Base-by-base conservation (phyloP, 2,888 invertebrate species). In the Tenthredo distinguenda region DNA sequence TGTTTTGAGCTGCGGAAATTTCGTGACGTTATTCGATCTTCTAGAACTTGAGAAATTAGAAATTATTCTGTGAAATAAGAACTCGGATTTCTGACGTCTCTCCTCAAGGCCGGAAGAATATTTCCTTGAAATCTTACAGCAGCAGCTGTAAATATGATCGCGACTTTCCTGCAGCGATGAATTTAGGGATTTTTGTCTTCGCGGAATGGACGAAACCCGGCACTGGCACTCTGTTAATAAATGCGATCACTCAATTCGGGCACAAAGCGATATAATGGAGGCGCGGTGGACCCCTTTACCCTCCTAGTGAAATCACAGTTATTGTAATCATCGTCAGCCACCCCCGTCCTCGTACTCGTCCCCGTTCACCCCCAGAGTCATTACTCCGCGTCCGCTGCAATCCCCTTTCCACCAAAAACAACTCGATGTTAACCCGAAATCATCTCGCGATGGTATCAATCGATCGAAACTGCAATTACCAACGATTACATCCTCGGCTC, bases 401-500 rank as follows among this genome's bases (percentile, higher is more conserved):
- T 88, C 91, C 91, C 90, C 91, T 88, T 88, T 90, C 84, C 86
- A 86, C 84, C 85, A 88, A 91, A 93, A 93, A 93, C 92, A 93
- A 93, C 92, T 93, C 91, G 89, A 91, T 91, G 93, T 93, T 92
- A 93, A 93, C 93, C 93, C 93, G 92, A 93, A 93, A 93, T 93
- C 93, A 93, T 93, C 91, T 90, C 89, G 82, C 81, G 89, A 88
- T 87, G 83, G 83, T 68, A 81, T 81, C 81, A 81, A 81, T 81
- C 81, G 81, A 83, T 83, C 83, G 68, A 83, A 83, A 62, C 81
- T 81, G 62, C 62, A 81, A 81, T 81, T 81, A 62, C 81, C 62
- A 81, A 40, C 40, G 62, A 62, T 81, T 34, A 62, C 81, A 31
- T 62, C 15, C 79, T 31, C 21, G 47, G 50, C 55, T 55, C 15